A percentile compares a stretch with the other conserved stretches of the same genome.
phyloP scores from a whole-genome alignment of 2,113 vertebrate species.

The Misgurnus anguillicaudatus region DNA sequence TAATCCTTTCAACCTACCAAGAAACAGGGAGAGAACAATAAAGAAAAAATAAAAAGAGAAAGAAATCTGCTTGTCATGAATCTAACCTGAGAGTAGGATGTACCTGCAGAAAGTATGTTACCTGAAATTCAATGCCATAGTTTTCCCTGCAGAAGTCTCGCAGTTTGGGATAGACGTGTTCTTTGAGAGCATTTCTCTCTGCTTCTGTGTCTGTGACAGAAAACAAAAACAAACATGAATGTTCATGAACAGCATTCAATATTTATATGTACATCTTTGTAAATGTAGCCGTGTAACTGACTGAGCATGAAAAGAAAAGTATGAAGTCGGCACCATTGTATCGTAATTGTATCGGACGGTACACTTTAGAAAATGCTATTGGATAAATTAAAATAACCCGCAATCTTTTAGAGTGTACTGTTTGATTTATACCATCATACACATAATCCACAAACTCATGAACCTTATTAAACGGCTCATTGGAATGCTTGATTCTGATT shows the following conservation, averaged over 20 bases:
- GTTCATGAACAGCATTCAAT: not conserved
- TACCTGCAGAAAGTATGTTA: conserved; percentile 61
- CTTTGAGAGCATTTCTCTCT: conserved; percentile 91
- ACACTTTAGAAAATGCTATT: too few species aligned
- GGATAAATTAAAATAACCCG: too few species aligned
- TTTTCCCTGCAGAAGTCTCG: conserved; percentile 99
- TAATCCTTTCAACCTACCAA: conserved; percentile 61
- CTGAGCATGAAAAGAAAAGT: too few species aligned
- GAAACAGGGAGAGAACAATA: not conserved
- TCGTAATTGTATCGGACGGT: too few species aligned
- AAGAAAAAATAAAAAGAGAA: not conserved
- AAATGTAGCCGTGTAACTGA: not conserved
- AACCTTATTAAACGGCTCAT: not conserved
- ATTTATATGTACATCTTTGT: not conserved
- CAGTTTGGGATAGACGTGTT: conserved; percentile 96
- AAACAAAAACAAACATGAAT: conserved; percentile 45
- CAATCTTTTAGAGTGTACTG: too few species aligned
- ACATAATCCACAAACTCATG: too few species aligned
- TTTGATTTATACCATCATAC: too few species aligned
- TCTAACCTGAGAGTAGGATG: not conserved
- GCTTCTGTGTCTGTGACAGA: conserved; percentile 87
- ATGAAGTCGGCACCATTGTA: too few species aligned
- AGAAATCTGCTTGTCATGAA: not conserved
- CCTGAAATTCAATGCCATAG: conserved; percentile 99
- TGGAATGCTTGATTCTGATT: too few species aligned